Evolutionary conservation across 2,888 invertebrate genomes (phyloP).

Genomic region (Phortica magna): DNA sequence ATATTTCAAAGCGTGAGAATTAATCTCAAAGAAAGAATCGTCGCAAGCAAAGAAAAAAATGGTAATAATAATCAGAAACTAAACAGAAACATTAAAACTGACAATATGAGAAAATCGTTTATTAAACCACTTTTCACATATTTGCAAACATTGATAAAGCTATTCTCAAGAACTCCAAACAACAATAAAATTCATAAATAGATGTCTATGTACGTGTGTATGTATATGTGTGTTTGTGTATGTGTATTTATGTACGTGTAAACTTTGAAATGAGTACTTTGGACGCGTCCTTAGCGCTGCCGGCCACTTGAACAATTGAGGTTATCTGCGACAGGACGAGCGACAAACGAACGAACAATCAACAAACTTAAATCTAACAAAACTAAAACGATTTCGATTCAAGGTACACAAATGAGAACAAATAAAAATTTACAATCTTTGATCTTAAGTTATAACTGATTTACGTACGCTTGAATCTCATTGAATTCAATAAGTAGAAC

Average conservation of each 20-base stretch:
- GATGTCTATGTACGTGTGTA: constrained; percentile 39
- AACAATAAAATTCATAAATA: constrained; percentile 59
- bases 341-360: constrained; percentile 46
- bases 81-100: constrained; percentile 49
- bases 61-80: constrained; percentile 60
- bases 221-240: constrained; percentile 41
- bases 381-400: constrained; percentile 1
- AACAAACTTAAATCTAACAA: constrained; percentile 38
- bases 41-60: constrained; percentile 58
- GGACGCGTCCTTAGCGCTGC: constrained; percentile 35
- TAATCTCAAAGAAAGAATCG: constrained; percentile 55
- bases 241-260: constrained; percentile 37
- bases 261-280: background rate
- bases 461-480: constrained; percentile 9
- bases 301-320: constrained; percentile 23
- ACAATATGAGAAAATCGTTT: constrained; percentile 11
- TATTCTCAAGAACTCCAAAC: constrained; percentile 61
- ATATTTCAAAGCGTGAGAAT: constrained; percentile 41
- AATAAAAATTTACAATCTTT: constrained; percentile 3
- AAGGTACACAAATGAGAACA: background rate
- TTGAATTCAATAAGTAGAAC: background rate
- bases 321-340: constrained; percentile 28
- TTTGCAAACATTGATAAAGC: constrained; percentile 46
- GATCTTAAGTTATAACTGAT: constrained; percentile 9
- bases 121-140: constrained; percentile 19